These are phyloP conservation scores for Pemphigus obesinymphae DNA, from an alignment of 1,140 invertebrate genomes.

Conservation along the genomic window DNA sequence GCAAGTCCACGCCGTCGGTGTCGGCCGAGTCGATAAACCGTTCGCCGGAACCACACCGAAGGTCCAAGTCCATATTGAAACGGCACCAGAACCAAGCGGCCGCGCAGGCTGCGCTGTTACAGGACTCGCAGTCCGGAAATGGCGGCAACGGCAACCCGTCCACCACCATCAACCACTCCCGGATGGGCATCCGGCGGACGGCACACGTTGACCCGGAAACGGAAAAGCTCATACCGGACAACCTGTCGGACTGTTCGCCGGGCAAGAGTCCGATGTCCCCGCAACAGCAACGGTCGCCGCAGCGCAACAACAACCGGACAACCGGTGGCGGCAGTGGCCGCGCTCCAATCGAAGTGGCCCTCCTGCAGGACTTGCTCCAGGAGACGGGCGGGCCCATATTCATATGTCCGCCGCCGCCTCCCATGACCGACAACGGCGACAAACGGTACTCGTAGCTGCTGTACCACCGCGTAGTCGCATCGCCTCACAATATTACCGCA, in stretches of 20 bases:
- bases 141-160: conserved; percentile 24
- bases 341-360: conserved; percentile 53
- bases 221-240: conserved; percentile 68
- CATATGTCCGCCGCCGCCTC: conserved; percentile 54
- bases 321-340: conserved; percentile 30
- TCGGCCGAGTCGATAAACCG: conserved; percentile 68
- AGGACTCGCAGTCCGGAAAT: conserved; percentile 49
- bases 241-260: conserved; percentile 51
- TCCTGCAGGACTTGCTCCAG: conserved; percentile 45
- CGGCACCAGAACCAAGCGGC: conserved; percentile 57
- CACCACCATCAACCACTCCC: background rate
- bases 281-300: conserved; percentile 47
- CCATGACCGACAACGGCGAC: conserved; percentile 55
- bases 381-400: conserved; percentile 49
- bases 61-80: conserved; percentile 74
- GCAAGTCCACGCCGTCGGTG: conserved; percentile 62
- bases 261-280: conserved; percentile 46
- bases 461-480: no score
- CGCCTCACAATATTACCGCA: no score
- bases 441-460: conserved; percentile 51
- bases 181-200: conserved; percentile 50
- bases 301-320: conserved; percentile 45
- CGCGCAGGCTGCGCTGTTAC: background rate
- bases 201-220: conserved; percentile 64
- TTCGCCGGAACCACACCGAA: conserved; percentile 60